Evolutionary conservation across 2,888 invertebrate species (phyloP), one percentile per base, ranked within the genome.

Genomic region (Drosophila imparisetae): DNA sequence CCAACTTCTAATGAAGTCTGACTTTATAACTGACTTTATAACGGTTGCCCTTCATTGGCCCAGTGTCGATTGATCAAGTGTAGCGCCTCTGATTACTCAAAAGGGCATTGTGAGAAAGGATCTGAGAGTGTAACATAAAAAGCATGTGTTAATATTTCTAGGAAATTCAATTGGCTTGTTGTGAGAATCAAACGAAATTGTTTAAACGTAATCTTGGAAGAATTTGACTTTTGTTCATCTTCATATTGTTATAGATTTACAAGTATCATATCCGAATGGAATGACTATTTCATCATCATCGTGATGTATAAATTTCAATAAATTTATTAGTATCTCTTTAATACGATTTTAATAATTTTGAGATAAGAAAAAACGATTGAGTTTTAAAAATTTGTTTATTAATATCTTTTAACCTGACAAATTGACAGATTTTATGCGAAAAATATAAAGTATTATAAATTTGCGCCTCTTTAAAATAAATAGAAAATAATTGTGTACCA

Each of bases 1-100:
- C 62, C 87, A 74, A 85, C 50, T 90, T 90, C 90, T 85, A 88
- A 85, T 88, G 88, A 90, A 85, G 68, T 85, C 45, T 4, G 21
- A 15, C 15, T 45, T 59, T 65, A 66, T 75, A n/a, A 67, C 74
- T 72, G 72, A n/a, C 60, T 85, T 79, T 75, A 84, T 59, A 73
- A 70, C 50, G 61, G 61, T 62, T 67, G 50, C 32, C 29, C 24
- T 59, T n/a, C 45, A 45, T 24, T 45, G 45, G 45, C 15, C 24
- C 4, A 15, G 24, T 32, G n/a, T 6, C 29, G 36, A 15, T 34
- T 27, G 53, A 62, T 60, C 81, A 67, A 63, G 71, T 65, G 65
- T 61, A 79, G 58, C 72, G 75, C 78, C 81, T 21, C 52, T 66
- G 67, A 49, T 76, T 59, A 72, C 49, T 48, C 40, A 21, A 24